Conservation (phyloP, 2,113 vertebrate species). For the Arothron firmamentum region DNA sequence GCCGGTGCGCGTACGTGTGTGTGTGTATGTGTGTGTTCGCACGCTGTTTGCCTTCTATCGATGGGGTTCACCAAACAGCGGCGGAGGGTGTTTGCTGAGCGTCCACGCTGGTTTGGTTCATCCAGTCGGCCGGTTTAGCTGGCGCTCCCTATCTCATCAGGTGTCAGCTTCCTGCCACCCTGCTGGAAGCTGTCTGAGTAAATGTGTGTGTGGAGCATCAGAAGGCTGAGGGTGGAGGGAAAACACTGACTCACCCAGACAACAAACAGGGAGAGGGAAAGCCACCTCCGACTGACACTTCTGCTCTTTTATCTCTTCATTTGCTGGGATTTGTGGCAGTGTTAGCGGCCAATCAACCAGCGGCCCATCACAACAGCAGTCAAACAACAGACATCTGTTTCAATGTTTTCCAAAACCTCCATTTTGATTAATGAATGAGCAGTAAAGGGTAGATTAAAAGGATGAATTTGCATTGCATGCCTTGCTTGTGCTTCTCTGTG, state of each 20-base stretch:
- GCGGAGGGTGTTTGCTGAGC: slow-evolving; percentile 62
- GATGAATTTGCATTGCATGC: too few species aligned
- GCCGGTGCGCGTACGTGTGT: not conserved
- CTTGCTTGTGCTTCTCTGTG: too few species aligned
- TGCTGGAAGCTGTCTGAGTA: slow-evolving; percentile 19
- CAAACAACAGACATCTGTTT: too few species aligned
- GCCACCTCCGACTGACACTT: not conserved
- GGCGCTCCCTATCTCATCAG: slow-evolving; percentile 35
- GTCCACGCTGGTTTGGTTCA: slow-evolving; percentile 43
- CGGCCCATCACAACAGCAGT: too few species aligned
- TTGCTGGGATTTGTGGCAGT: too few species aligned
- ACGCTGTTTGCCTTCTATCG: slow-evolving; percentile 49
- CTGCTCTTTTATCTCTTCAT: too few species aligned
- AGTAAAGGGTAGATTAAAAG: too few species aligned
- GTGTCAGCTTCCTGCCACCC: slow-evolving; percentile 22
- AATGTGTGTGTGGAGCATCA: slow-evolving; percentile 34
- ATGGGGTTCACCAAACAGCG: slow-evolving; percentile 56
- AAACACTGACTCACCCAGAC: slow-evolving; percentile 11
- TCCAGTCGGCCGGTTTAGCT: slow-evolving; percentile 37
- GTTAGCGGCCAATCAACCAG: too few species aligned
- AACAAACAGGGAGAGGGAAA: not conserved
- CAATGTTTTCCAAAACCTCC: too few species aligned
- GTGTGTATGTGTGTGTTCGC: slow-evolving; percentile 38
- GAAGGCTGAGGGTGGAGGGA: not conserved
- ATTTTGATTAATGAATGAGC: too few species aligned